These are phyloP conservation scores for Lingula anatina DNA, from an alignment of 2,888 invertebrate genomes.

Conservation along the genomic window DNA sequence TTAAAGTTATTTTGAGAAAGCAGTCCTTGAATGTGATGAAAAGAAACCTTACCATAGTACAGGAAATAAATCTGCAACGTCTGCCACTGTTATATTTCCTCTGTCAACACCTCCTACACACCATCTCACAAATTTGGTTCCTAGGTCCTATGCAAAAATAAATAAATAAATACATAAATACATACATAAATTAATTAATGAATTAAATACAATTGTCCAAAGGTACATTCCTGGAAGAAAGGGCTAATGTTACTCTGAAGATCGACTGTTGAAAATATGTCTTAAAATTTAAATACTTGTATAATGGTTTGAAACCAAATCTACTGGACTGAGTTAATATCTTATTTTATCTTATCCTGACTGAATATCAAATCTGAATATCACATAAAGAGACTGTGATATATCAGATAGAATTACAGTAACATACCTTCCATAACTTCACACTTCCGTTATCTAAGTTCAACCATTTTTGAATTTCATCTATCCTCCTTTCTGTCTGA, in stretches of 20 bases:
- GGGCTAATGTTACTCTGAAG: too few relatives aligned
- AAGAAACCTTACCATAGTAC: slow-evolving; percentile 34
- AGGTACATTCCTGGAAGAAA: too few relatives aligned
- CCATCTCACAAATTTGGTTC: slow-evolving; percentile 74
- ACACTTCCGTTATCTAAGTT: slow-evolving; percentile 28
- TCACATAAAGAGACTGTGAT: background rate
- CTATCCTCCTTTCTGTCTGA: slow-evolving; percentile 37
- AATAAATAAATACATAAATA: slow-evolving; percentile 28
- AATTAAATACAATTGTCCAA: too few relatives aligned
- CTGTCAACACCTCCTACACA: slow-evolving; percentile 51
- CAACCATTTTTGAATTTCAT: slow-evolving; percentile 51
- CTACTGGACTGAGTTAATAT: too few relatives aligned
- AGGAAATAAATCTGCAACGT: slow-evolving; percentile 30
- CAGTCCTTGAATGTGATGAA: too few relatives aligned
- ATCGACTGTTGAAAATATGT: too few relatives aligned
- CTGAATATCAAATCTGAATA: too few relatives aligned
- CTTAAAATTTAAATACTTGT: too few relatives aligned
- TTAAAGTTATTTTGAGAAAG: too few relatives aligned
- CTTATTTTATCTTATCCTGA: too few relatives aligned
- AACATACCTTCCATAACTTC: slow-evolving; percentile 32
- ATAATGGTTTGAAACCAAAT: too few relatives aligned
- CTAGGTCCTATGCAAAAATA: slow-evolving; percentile 71
- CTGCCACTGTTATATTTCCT: slow-evolving; percentile 16
- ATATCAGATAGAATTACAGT: background rate
- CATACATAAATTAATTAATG: background rate